A percentile compares a stretch with the other conserved stretches of the same genome.
Conservation (phyloP, 2,888 invertebrate genomes). For the Microplitis manilae region DNA sequence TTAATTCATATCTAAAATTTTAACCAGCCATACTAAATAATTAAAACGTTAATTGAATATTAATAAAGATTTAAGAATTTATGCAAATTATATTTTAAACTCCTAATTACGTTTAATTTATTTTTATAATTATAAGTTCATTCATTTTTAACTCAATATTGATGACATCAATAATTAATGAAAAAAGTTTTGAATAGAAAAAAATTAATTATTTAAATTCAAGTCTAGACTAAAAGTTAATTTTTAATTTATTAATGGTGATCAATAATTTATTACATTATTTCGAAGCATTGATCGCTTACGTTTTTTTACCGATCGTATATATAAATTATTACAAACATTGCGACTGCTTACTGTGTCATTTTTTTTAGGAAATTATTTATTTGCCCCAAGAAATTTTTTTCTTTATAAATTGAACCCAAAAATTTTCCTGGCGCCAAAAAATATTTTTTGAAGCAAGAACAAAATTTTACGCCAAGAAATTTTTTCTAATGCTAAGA, state of each 20-base stretch:
- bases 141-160: no score
- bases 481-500: no score
- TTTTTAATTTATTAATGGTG: background rate
- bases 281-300: background rate
- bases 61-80: background rate
- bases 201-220: background rate
- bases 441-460: no score
- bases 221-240: background rate
- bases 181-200: no score
- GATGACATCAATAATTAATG: no score
- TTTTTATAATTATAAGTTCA: no score
- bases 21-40: background rate
- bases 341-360: background rate
- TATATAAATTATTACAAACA: background rate
- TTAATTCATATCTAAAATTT: background rate
- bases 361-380: background rate
- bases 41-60: background rate
- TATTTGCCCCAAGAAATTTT: background rate
- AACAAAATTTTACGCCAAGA: no score
- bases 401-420: background rate
- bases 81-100: background rate
- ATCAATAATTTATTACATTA: background rate
- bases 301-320: background rate
- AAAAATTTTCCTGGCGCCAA: no score
- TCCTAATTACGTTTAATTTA: no score